These are phyloP conservation scores for Eidolon helvum DNA, from an alignment of 2,113 vertebrate species.

Conservation along the genomic window DNA sequence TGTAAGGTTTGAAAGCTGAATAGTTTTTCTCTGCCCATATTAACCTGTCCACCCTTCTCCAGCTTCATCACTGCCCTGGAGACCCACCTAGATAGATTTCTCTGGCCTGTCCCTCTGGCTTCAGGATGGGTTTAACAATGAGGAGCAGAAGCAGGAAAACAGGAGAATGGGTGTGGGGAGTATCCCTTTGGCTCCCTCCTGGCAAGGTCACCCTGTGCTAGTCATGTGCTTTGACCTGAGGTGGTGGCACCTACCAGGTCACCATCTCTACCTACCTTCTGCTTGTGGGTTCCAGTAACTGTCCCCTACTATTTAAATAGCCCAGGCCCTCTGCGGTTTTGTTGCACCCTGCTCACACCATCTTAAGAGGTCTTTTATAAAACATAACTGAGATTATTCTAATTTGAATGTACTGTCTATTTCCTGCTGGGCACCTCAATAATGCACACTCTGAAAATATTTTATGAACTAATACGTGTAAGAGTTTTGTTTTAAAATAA, in stretches of 20 bases:
- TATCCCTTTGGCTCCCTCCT: background rate
- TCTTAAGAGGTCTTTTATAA: background rate
- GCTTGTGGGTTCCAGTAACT: background rate
- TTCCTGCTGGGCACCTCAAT: background rate
- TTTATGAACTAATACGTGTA: background rate
- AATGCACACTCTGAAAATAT: slow-evolving; percentile 45
- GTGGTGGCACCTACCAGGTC: background rate
- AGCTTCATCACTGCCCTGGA: background rate
- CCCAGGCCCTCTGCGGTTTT: background rate
- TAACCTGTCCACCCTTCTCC: background rate
- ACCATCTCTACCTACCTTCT: background rate
- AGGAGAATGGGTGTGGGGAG: background rate
- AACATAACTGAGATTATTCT: background rate
- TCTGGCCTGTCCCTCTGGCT: background rate
- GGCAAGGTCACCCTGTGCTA: background rate
- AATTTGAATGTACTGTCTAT: background rate
- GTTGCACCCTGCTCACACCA: background rate
- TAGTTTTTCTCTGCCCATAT: background rate
- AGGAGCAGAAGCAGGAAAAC: background rate
- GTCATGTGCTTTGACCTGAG: background rate
- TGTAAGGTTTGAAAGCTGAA: background rate
- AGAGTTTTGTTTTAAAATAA: slow-evolving; percentile 38
- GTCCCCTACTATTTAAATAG: background rate
- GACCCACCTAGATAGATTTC: background rate
- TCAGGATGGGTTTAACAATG: background rate